A percentile compares a stretch with the other conserved stretches of the same genome.
Evolutionary conservation across 1,140 invertebrate species (phyloP).

Genomic region (Drosophila watanabei): DNA sequence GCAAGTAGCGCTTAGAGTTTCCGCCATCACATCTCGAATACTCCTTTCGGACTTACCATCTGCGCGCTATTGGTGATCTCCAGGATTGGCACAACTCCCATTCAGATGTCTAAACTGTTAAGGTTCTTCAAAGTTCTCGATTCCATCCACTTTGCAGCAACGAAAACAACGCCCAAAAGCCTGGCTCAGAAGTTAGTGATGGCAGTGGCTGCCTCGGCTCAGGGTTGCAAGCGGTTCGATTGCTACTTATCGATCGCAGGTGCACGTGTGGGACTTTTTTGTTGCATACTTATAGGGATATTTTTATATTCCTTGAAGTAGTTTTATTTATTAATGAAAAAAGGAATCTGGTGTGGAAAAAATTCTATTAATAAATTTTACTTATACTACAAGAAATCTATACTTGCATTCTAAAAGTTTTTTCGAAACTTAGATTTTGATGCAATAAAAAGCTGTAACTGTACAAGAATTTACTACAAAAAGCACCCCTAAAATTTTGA

Average conservation of each 20-base stretch:
- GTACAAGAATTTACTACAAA: not conserved
- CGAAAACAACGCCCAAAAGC: constrained; percentile 79
- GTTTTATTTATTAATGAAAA: not conserved
- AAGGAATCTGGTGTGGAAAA: too few species aligned
- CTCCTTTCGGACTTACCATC: constrained; percentile 56
- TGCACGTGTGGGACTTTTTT: not conserved
- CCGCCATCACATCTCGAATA: not conserved
- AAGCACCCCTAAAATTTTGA: not conserved
- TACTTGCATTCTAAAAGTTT: not conserved
- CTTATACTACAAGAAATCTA: not conserved
- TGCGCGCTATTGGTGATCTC: constrained; percentile 24
- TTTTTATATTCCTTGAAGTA: not conserved
- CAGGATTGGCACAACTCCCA: constrained; percentile 40
- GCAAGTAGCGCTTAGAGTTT: constrained; percentile 16
- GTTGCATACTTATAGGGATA: not conserved
- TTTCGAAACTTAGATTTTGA: not conserved
- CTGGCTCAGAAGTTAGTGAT: constrained; percentile 57
- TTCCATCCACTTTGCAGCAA: constrained; percentile 26
- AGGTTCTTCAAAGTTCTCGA: constrained; percentile 9
- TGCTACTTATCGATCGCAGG: constrained; percentile 17
- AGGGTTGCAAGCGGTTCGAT: constrained; percentile 19
- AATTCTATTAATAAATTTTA: not conserved
- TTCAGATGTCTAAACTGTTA: constrained; percentile 9
- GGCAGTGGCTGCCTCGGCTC: not conserved
- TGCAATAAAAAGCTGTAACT: not conserved